phyloP scores from a whole-genome alignment of 2,113 vertebrate species.

The Phrynocephalus versicolor region DNA sequence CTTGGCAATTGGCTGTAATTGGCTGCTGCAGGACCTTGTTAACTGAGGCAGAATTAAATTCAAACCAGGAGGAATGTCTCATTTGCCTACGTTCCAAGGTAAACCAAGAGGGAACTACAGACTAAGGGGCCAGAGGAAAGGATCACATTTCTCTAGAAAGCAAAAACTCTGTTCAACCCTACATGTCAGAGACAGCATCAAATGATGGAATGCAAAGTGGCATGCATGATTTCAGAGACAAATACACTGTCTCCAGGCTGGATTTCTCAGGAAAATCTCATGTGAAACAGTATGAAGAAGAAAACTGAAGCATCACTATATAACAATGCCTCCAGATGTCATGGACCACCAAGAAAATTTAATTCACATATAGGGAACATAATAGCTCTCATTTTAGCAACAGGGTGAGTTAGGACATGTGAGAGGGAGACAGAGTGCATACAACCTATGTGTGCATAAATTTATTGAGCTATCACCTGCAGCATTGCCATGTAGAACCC shows the following conservation, averaged over 20 bases:
- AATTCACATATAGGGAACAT: neutral
- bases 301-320: conserved; percentile 16
- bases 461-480: too few species aligned
- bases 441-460: too few species aligned
- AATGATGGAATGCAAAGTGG: neutral
- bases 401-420: too few species aligned
- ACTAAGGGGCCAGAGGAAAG: conserved; percentile 17
- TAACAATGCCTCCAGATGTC: neutral
- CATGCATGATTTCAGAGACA: neutral
- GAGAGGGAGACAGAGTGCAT: too few species aligned
- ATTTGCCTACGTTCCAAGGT: conserved; percentile 41
- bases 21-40: conserved; percentile 22
- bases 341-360: neutral
- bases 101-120: conserved; percentile 28
- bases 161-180: conserved; percentile 32
- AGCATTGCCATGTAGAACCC: too few species aligned
- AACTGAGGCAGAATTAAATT: conserved; percentile 58
- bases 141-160: conserved; percentile 34
- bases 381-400: too few species aligned
- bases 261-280: conserved; percentile 4
- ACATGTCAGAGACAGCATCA: conserved; percentile 32
- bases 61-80: conserved; percentile 52
- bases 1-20: conserved; percentile 8
- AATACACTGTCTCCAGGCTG: neutral
- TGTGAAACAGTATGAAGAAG: neutral